Percentiles rank a stretch among this genome's conserved stretches.
These are phyloP conservation scores for Sylvia borin DNA, from an alignment of 2,797 vertebrate genomes.

Conservation along the genomic window DNA sequence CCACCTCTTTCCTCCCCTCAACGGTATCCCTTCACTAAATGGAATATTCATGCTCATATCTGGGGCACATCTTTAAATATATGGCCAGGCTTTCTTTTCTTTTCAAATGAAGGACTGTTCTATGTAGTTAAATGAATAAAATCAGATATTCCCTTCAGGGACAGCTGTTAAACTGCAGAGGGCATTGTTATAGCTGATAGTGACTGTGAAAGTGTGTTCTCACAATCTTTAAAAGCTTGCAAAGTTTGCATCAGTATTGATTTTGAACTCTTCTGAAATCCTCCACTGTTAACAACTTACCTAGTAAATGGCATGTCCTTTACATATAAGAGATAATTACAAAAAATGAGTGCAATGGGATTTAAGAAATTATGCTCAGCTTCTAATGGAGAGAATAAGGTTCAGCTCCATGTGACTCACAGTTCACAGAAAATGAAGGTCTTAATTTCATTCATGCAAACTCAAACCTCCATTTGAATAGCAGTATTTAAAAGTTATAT, in stretches of 20 bases:
- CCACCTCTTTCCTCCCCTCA: neutral
- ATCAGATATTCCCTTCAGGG: neutral
- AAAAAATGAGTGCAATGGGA: slow-evolving; percentile 8
- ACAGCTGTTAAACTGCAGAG: neutral
- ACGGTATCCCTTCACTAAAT: neutral
- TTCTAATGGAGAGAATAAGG: neutral
- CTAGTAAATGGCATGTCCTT: slow-evolving; percentile 39
- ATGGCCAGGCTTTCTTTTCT: neutral
- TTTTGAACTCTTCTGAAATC: slow-evolving; percentile 50
- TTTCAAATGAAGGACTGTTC: slow-evolving; percentile 13
- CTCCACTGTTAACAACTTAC: slow-evolving; percentile 17
- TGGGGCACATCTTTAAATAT: slow-evolving; percentile 19
- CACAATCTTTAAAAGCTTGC: slow-evolving; percentile 11
- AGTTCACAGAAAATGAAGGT: neutral
- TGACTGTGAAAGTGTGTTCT: slow-evolving; percentile 5
- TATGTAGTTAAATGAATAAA: neutral
- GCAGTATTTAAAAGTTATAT: neutral
- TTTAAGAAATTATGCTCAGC: slow-evolving; percentile 2
- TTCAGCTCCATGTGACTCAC: neutral
- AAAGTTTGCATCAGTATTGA: neutral
- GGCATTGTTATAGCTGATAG: neutral
- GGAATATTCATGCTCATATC: slow-evolving; percentile 8
- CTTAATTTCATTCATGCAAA: neutral
- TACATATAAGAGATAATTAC: neutral
- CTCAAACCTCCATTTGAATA: neutral